Percentiles rank a stretch among this genome's conserved stretches.
Conservation (phyloP, 2,797 vertebrate species). For the Tauraco hartlaubi region DNA sequence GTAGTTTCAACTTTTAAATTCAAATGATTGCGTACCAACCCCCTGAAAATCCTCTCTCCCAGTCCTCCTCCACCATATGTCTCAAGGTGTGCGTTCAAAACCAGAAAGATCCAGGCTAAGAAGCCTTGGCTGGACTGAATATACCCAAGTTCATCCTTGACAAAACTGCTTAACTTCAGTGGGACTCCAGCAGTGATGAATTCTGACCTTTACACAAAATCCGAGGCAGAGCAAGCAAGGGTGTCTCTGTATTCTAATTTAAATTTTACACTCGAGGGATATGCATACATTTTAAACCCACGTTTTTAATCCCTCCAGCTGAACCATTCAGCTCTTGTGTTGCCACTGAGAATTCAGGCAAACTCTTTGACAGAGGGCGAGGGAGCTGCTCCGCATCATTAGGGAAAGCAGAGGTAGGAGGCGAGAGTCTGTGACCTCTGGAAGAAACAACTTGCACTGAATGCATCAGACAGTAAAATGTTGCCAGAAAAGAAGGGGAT, state of each 20-base stretch:
- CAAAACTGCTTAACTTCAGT: neutral
- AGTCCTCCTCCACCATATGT: neutral
- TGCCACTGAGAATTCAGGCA: neutral
- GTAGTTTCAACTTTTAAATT: neutral
- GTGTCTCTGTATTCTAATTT: neutral
- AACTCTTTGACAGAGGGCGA: neutral
- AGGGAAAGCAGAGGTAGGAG: neutral
- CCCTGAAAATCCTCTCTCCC: neutral
- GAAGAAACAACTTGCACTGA: neutral
- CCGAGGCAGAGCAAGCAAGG: neutral
- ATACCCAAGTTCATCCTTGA: neutral
- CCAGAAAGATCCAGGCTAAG: neutral
- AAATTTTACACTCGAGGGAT: constrained; percentile 27
- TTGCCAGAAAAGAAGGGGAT: neutral
- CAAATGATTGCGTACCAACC: neutral
- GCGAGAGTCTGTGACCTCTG: neutral
- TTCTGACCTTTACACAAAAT: neutral
- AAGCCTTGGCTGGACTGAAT: neutral
- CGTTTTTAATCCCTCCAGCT: constrained; percentile 23
- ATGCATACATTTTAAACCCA: neutral
- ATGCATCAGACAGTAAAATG: constrained; percentile 33
- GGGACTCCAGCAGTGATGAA: neutral
- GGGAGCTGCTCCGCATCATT: constrained; percentile 3
- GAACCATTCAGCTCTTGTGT: constrained; percentile 14
- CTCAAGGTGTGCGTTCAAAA: neutral